Evolutionary conservation across 1,140 invertebrate genomes (phyloP).

Genomic region (Drosophila ohnishii): DNA sequence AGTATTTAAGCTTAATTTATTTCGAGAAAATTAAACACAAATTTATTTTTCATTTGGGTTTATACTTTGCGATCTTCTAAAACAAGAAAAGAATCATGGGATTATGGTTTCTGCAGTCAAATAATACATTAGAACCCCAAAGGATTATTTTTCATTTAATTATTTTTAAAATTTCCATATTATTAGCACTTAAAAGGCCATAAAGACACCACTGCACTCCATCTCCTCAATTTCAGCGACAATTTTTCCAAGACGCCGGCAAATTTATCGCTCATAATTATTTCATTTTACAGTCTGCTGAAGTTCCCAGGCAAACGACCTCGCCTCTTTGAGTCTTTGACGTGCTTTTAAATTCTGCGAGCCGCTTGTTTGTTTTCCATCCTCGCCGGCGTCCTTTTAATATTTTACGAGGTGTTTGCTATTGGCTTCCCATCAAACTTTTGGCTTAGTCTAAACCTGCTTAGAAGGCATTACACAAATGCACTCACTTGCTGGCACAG

Average conservation of each 20-base stretch:
- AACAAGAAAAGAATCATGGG: neutral
- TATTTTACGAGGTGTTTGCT: constrained; percentile 52
- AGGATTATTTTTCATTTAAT: no score
- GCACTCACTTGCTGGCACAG: constrained; percentile 68
- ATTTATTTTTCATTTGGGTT: neutral
- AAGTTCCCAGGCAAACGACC: constrained; percentile 75
- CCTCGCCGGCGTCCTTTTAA: constrained; percentile 13
- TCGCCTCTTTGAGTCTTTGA: constrained; percentile 28
- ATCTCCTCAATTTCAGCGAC: constrained; percentile 48
- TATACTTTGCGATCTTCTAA: neutral
- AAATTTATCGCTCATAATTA: constrained; percentile 79
- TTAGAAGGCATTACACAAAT: constrained; percentile 75
- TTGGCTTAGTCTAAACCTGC: constrained; percentile 56
- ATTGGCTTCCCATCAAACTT: constrained; percentile 55
- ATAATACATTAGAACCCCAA: no score
- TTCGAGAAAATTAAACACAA: neutral
- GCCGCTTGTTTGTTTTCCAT: constrained; percentile 35
- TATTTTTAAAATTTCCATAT: no score
- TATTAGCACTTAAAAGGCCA: constrained; percentile 1
- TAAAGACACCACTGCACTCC: neutral
- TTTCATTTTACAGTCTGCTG: constrained; percentile 81
- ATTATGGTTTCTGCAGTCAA: neutral
- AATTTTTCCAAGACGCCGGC: constrained; percentile 61
- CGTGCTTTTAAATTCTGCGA: constrained; percentile 42
- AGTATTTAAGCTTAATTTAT: neutral